phyloP scores from a whole-genome alignment of 2,113 vertebrate genomes.

The Oryctolagus cuniculus region mOryCun1.1 NC_091437.1:27416501-27417000 shows the following conservation, averaged over 20 bases:
- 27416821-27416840: conserved; percentile 77
- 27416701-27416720: conserved; percentile 1
- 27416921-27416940: conserved; percentile 49
- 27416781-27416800: conserved; percentile 76
- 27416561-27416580: background rate
- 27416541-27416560: background rate
- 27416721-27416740: background rate
- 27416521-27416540: background rate
- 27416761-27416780: background rate
- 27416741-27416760: conserved; percentile 49
- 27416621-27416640: background rate
- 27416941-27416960: conserved; percentile 31
- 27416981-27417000: conserved; percentile 60
- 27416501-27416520: background rate
- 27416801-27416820: conserved; percentile 78
- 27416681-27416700: background rate
- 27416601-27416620: background rate
- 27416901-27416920: conserved; percentile 48
- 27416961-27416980: conserved; percentile 19
- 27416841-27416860: conserved; percentile 78
- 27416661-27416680: background rate
- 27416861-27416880: conserved; percentile 76
- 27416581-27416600: background rate
- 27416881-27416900: conserved; percentile 69
- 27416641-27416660: background rate